Evolutionary conservation across 2,113 vertebrate species (phyloP).

Genomic region (Crotalus viridis): DNA sequence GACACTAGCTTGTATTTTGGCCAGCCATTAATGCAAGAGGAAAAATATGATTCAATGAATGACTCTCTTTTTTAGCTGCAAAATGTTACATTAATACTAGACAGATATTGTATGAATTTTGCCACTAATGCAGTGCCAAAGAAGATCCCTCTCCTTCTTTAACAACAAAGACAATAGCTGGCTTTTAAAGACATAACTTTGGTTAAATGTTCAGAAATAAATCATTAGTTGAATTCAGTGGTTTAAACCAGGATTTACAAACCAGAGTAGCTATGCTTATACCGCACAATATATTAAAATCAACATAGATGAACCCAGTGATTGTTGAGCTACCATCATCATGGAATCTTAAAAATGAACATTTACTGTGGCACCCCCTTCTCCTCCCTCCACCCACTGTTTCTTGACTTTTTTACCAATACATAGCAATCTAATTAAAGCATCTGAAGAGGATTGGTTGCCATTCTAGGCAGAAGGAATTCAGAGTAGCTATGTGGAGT

Average conservation of each 20-base stretch:
- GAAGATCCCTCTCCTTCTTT: neutral
- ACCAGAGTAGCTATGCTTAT: neutral
- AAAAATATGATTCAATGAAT: conserved; percentile 1
- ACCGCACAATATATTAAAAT: neutral
- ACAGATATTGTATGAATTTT: conserved; percentile 17
- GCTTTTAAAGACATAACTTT: neutral
- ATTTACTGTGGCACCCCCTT: neutral
- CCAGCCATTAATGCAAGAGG: neutral
- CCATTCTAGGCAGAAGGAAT: conserved; percentile 17
- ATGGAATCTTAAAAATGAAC: neutral
- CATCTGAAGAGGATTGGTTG: conserved; percentile 8
- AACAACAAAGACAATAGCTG: neutral
- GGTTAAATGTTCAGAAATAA: neutral
- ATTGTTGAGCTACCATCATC: neutral
- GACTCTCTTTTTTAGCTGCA: conserved; percentile 33
- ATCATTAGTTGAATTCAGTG: neutral
- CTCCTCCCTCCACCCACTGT: neutral
- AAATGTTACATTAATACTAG: conserved; percentile 29
- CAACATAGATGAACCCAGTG: neutral
- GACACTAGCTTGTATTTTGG: neutral
- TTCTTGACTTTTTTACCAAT: conserved; percentile 33
- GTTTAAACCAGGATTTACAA: neutral
- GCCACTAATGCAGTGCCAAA: conserved; percentile 34
- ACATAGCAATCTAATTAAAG: conserved; percentile 33
- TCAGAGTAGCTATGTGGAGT: conserved; percentile 32